Evolutionary conservation across 2,888 invertebrate genomes (phyloP).

Genomic region (Leucoptera coffeella): DNA sequence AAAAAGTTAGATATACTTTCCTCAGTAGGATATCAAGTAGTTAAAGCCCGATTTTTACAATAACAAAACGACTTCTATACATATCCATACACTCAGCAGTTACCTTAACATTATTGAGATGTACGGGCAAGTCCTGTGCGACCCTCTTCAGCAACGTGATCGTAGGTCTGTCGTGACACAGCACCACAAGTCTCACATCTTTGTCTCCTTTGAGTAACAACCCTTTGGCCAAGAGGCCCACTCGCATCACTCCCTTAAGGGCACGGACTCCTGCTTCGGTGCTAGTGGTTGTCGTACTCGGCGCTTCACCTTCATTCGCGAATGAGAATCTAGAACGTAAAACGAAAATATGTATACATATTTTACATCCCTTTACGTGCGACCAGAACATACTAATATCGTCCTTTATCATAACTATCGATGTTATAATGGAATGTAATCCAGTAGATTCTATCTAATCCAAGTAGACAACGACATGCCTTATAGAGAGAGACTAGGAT

Average conservation of each 20-base stretch:
- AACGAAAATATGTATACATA: no score
- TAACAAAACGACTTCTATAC: no score
- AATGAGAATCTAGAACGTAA: conserved; percentile 36
- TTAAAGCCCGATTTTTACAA: no score
- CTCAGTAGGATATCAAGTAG: no score
- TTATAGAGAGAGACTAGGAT: conserved; percentile 6
- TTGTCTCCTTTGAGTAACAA: conserved; percentile 85
- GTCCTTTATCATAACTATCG: no score
- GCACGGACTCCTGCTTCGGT: conserved; percentile 65
- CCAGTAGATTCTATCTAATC: background rate
- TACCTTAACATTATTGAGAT: conserved; percentile 58
- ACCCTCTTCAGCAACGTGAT: conserved; percentile 80
- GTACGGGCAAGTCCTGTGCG: conserved; percentile 74
- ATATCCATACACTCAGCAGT: no score
- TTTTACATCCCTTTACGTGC: background rate
- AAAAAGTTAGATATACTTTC: no score
- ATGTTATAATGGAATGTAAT: no score
- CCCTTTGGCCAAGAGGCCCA: conserved; percentile 75
- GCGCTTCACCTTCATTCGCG: conserved; percentile 22
- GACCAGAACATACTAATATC: no score
- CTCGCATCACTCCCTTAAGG: conserved; percentile 94
- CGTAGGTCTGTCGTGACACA: conserved; percentile 94
- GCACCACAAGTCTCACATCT: conserved; percentile 85
- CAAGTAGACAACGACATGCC: conserved; percentile 1
- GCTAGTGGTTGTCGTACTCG: conserved; percentile 47